Evolutionary conservation across 2,888 invertebrate species (phyloP), one percentile per base, ranked within the genome.

Genomic region (Phaonia tiefii): DNA sequence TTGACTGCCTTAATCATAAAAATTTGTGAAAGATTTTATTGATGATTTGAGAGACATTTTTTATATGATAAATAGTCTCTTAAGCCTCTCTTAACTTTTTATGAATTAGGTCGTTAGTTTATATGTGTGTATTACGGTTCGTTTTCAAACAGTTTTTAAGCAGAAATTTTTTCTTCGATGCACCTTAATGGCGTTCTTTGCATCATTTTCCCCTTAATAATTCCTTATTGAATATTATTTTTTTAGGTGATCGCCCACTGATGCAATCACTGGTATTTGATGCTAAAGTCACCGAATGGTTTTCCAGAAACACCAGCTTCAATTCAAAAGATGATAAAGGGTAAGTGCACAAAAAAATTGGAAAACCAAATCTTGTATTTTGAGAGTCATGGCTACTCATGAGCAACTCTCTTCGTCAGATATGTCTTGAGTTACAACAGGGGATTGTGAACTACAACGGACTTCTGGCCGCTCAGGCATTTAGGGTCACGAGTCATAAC

Each of bases 251-350:
- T 88, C 94, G 96, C 84, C 95, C 95, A 85, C 92, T 98, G 70
- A 94, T 98, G 90, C 95, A 95, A 88, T 95, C 96, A 69, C 91
- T 98, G 66, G 95, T 97, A 1, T 97, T 95, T 87, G 98, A 98
- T 89, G 97, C 97, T 8, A 94, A 96, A 88, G 95, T 95, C 84
- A 97, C 98, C 1, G 94, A 95, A 84, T 96, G 96, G 95, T 97
- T 97, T 89, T 95, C 95, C 84, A 93, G 94, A 84, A 95, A 95
- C 88, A 94, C 95, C 84, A 95, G 94, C 67, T 93, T 93, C 65
- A 94, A 93, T 49, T 93, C 93, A 20, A 94, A 95, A 82, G 95
- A 95, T 85, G 95, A 96, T 84, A 93, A 93, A 89, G 93, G 93
- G 94, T 94, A 92, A 92, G 93, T 80, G 15, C 49, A 54, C 13